phyloP scores from a whole-genome alignment of 1,140 invertebrate genomes.

The Nomia melanderi region DNA sequence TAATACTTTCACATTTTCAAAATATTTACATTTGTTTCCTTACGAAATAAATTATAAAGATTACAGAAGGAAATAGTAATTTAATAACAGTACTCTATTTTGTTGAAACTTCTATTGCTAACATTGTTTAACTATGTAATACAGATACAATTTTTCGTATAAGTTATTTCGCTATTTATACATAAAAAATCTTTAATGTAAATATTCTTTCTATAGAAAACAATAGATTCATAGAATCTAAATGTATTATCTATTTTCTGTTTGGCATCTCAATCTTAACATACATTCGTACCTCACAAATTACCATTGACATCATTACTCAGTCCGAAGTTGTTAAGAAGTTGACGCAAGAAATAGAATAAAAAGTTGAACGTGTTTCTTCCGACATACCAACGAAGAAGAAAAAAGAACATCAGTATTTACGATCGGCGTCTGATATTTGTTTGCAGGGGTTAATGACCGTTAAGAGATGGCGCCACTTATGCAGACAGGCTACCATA shows the following conservation, averaged over 20 bases:
- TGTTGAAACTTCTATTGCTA: no score
- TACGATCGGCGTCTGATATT: neutral
- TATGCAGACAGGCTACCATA: neutral
- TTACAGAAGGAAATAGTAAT: neutral
- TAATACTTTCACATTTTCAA: neutral
- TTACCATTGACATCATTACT: no score
- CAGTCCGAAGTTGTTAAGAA: neutral
- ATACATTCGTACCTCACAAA: no score
- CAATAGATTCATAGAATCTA: no score
- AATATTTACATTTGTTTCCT: neutral
- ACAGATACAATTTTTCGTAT: no score
- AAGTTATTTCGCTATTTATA: no score
- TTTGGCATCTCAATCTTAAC: no score
- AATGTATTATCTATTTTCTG: no score
- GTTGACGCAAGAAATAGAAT: no score
- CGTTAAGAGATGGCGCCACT: slow-evolving; percentile 56
- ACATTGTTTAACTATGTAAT: no score
- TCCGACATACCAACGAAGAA: neutral
- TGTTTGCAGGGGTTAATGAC: neutral
- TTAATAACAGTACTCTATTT: neutral
- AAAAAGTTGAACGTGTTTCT: neutral
- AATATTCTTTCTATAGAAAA: no score
- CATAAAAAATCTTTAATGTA: no score
- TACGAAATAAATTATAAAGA: neutral
- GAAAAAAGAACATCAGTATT: neutral